Base-by-base conservation (phyloP, 2,888 invertebrate genomes). In the Pandemis corylana region DNA sequence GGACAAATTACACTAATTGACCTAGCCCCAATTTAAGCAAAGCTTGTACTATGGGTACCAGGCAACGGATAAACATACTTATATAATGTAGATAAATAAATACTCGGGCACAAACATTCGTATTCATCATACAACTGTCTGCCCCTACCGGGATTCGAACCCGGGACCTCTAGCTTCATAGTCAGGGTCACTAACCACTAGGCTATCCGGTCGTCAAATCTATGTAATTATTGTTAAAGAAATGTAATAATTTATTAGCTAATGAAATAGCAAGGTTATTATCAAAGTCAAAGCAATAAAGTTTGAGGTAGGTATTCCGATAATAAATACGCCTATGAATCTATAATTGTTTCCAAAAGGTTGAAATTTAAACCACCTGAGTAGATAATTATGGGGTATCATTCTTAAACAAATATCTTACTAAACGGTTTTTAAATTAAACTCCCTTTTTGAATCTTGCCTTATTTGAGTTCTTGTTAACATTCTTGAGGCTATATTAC, bases 321-420 rank as follows among this genome's bases (percentile, higher is more conserved):
- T 81, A 80, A 70, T 78, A 81, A 79, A 81, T 82, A 76, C 78
- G 69, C 76, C 79, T 83, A 80, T 76, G 78, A 80, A 80, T 83
- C 77, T 80, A 82, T 83, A 83, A 84, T 84, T 82, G 82, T 80
- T 81, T 71, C 78, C 77, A 70, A 41, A 67, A 77, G 78, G 78
- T 75, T 71, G 74, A 76, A 82, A 83, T 75, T 71, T 73, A 76
- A 82, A 83, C 88, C 88, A 85, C 89, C 88, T 72, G 79, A 84
- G 87, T 85, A 66, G 88, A 88, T 89, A 90, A 89, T 90, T 88
- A 87, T 78, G 83, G 84, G 83, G 83, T 87, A 72, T 75, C 72
- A 76, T 81, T 80, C 77, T 82, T 83, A 85, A 87, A 85, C 86
- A 87, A 87, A 86, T 80, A 85, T 81, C 83, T 79, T 59, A 76